Evolutionary conservation across 2,797 vertebrate genomes (phyloP).

Genomic region (Falco concolor): DNA sequence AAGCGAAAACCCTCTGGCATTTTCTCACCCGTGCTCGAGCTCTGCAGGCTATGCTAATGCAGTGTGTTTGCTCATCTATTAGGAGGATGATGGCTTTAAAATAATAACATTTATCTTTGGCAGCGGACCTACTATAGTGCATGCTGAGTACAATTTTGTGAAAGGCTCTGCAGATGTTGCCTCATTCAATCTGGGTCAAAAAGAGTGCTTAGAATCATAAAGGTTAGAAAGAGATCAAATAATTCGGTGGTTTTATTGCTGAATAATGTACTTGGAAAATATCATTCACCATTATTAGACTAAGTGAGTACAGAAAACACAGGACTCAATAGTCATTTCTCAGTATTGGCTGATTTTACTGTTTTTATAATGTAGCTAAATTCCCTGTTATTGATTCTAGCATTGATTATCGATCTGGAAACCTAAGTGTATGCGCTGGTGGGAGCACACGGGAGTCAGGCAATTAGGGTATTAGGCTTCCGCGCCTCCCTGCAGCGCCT

Average conservation of each 20-base stretch:
- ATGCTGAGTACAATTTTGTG: constrained; percentile 48
- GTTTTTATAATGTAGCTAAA: constrained; percentile 65
- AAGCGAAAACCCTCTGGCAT: constrained; percentile 58
- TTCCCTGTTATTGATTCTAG: constrained; percentile 67
- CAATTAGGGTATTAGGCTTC: background rate
- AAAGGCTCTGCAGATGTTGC: constrained; percentile 68
- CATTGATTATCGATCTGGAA: constrained; percentile 64
- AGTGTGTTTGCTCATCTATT: constrained; percentile 60
- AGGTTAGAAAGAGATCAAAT: constrained; percentile 66
- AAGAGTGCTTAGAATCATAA: constrained; percentile 62
- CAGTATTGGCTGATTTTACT: constrained; percentile 62
- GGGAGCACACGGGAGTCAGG: background rate
- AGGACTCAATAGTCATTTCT: constrained; percentile 69
- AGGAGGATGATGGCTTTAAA: constrained; percentile 68
- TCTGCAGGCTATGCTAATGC: constrained; percentile 62
- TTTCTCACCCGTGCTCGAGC: constrained; percentile 57
- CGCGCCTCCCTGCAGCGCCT: background rate
- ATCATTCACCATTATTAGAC: constrained; percentile 57
- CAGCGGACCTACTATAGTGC: constrained; percentile 39
- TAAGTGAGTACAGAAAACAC: constrained; percentile 62
- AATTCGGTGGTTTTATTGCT: constrained; percentile 66
- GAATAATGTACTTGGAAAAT: constrained; percentile 70
- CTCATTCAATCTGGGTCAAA: constrained; percentile 67
- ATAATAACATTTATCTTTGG: constrained; percentile 69
- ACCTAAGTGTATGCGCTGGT: constrained; percentile 54